A percentile compares a stretch with the other conserved stretches of the same genome.
phyloP scores from a whole-genome alignment of 2,797 vertebrate species.

The Dromococcyx pavoninus region DNA sequence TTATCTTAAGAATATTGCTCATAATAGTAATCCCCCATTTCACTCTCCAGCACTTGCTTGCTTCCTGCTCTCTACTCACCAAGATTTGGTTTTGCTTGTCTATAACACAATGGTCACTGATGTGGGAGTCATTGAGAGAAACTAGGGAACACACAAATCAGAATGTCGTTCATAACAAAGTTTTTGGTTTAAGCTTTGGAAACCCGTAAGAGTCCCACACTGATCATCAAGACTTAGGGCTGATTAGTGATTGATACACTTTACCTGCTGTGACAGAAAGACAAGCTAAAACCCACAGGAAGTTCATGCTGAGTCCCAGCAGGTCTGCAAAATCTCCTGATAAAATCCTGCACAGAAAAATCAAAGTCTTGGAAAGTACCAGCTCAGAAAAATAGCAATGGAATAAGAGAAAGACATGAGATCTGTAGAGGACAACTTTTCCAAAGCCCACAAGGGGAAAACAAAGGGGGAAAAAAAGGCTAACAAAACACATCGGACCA shows the following conservation, averaged over 20 bases:
- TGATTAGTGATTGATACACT: neutral
- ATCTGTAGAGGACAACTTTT: neutral
- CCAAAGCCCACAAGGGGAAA: neutral
- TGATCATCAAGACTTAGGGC: neutral
- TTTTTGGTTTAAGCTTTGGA: neutral
- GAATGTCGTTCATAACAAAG: neutral
- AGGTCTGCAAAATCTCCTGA: neutral
- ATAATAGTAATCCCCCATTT: neutral
- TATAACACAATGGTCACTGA: neutral
- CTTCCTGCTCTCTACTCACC: neutral
- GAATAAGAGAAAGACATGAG: neutral
- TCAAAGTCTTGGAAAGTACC: neutral
- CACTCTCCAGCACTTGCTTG: neutral
- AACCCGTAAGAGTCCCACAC: neutral
- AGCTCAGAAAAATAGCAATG: neutral
- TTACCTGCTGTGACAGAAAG: neutral
- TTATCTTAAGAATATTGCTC: neutral
- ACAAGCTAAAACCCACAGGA: neutral
- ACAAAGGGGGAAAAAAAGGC: fast-evolving
- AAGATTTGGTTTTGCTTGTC: neutral
- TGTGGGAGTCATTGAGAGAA: neutral
- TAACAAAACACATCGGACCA: neutral
- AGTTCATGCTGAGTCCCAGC: neutral
- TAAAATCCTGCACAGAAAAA: neutral
- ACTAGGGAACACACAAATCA: neutral